Evolutionary conservation across 2,888 invertebrate species (phyloP), one percentile per base, ranked within the genome.

Genomic region (Automeris io): DNA sequence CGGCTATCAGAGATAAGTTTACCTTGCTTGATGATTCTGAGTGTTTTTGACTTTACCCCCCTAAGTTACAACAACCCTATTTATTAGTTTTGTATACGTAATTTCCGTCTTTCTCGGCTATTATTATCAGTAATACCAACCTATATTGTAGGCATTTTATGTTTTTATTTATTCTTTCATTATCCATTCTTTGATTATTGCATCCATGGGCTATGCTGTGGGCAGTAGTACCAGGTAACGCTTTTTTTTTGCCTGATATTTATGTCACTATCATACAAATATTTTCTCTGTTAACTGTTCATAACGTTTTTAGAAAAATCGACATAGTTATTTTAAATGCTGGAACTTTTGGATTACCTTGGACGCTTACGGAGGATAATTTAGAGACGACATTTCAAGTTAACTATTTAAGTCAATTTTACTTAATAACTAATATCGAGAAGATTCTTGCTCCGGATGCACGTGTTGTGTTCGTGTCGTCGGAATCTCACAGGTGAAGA

Each of bases 401-500:
- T 0, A 97, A 96, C 70, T 94, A 95, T 78, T 79, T 97, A 47
- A 91, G 93, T 18, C 95, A 95, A 61, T 91, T 91, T 59, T 93
- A 94, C 64, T 77, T 98, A 41, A 91, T 95, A 0, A 78, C 92
- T 43, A 86, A 94, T 37, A 76, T 97, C 33, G 90, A 93, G 56
- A 87, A 91, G 5, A 70, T 92, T 33, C 88, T 97, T 23, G 82
- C 90, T 33, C 88, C 88, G 22, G 90, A 91, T 31, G 89, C 90
- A 1, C 89, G 98, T 51, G 90, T 98, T 16, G 91, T 98, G 1
- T 89, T 96, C 41, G 87, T 97, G 0, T 93, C 96, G 1, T 95
- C 97, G 1, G 94, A 96, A 77, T 95, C 95, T 0, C 97, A 97
- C 72, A 91, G 93, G 93, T 95, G 18, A 35, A 12, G n/a, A n/a